Evolutionary conservation across 2,797 vertebrate genomes (phyloP).

Genomic region (Macrochelys suwanniensis): DNA sequence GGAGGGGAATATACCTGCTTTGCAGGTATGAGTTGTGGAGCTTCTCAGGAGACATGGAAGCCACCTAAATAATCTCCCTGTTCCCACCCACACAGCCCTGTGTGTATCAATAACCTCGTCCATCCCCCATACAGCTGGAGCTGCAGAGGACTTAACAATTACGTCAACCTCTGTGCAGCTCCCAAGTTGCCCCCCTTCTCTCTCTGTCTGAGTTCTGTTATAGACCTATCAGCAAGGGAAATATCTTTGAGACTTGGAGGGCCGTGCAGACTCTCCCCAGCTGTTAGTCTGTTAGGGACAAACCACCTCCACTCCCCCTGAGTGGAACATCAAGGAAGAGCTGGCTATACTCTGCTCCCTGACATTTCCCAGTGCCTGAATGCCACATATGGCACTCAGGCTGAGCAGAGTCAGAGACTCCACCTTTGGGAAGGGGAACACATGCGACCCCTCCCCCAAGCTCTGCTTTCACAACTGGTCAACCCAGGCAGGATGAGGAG

Average conservation of each 20-base stretch:
- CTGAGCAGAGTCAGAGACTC: background rate
- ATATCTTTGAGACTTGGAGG: background rate
- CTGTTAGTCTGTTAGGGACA: background rate
- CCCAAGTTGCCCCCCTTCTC: background rate
- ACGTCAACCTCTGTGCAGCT: background rate
- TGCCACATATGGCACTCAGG: accelerated
- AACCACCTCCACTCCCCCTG: background rate
- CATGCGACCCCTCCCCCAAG: background rate
- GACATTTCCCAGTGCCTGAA: background rate
- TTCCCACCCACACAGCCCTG: background rate
- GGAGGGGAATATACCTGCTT: background rate
- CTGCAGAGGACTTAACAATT: background rate
- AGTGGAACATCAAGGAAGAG: accelerated
- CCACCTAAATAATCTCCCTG: background rate
- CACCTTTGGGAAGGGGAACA: background rate
- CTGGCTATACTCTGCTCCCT: background rate
- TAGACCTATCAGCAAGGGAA: background rate
- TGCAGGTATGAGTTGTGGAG: background rate
- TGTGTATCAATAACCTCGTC: background rate
- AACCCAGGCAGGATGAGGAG: accelerated
- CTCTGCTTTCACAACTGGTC: background rate
- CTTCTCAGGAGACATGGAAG: background rate
- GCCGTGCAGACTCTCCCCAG: background rate
- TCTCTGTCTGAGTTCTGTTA: background rate
- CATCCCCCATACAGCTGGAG: background rate